These are phyloP conservation scores for Enteromius viviparus DNA, from an alignment of 2,797 vertebrate species.

Conservation along the genomic window DNA sequence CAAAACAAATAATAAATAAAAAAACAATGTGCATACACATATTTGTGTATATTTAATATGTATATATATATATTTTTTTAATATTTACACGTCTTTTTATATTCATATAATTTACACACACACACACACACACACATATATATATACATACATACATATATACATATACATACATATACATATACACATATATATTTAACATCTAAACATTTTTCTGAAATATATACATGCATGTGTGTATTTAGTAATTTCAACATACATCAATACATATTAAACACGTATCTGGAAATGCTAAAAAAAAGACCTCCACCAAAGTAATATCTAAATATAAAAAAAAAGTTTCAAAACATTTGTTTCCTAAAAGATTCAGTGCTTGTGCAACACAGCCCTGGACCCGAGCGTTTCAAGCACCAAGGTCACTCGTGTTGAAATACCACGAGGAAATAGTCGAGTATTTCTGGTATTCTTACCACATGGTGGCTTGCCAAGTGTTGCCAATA, in stretches of 20 bases:
- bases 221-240: too few species aligned
- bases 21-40: too few species aligned
- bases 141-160: too few species aligned
- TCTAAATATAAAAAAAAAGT: neutral
- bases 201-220: too few species aligned
- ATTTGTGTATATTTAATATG: too few species aligned
- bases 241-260: neutral
- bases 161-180: too few species aligned
- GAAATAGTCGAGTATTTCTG: neutral
- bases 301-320: neutral
- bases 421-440: conserved; percentile 23
- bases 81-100: too few species aligned
- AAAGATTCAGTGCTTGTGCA: neutral
- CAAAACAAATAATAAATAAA: too few species aligned
- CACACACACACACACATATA: too few species aligned
- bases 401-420: neutral
- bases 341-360: neutral
- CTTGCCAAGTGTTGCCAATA: conserved; percentile 83
- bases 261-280: neutral
- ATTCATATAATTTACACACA: too few species aligned
- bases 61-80: too few species aligned
- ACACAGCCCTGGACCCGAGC: neutral
- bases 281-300: neutral
- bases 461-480: conserved; percentile 87
- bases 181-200: too few species aligned